Evolutionary conservation across 1,140 invertebrate genomes (phyloP).

Genomic region (Aphis gossypii): DNA sequence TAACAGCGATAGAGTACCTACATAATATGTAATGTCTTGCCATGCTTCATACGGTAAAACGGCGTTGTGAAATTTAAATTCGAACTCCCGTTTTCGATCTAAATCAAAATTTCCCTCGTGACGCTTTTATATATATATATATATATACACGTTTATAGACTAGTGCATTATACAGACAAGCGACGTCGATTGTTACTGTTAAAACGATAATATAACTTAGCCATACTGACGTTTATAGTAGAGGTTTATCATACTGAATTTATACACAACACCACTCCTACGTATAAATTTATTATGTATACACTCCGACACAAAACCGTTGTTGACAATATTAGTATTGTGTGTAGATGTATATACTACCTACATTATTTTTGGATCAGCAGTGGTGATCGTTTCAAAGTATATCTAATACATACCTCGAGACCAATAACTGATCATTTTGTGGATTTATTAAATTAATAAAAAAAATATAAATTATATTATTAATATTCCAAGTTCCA

Average conservation of each 20-base stretch:
- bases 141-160: background rate
- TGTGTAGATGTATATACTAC: background rate
- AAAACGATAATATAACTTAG: constrained; percentile 8
- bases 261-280: background rate
- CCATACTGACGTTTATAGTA: background rate
- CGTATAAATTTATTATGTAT: background rate
- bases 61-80: background rate
- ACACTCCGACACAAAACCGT: background rate
- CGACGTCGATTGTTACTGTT: background rate
- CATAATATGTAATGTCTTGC: background rate
- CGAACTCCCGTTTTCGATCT: background rate
- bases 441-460: too few relatives aligned
- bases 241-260: background rate
- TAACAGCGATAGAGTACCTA: background rate
- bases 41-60: background rate
- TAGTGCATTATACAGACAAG: background rate
- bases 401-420: background rate
- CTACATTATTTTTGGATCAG: background rate
- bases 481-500: background rate
- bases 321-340: constrained; percentile 1
- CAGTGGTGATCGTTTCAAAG: background rate
- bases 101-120: background rate
- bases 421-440: background rate
- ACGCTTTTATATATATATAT: background rate
- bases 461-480: too few relatives aligned